Evolutionary conservation across 2,888 invertebrate genomes (phyloP).

Genomic region (Platerodrilus igneus): DNA sequence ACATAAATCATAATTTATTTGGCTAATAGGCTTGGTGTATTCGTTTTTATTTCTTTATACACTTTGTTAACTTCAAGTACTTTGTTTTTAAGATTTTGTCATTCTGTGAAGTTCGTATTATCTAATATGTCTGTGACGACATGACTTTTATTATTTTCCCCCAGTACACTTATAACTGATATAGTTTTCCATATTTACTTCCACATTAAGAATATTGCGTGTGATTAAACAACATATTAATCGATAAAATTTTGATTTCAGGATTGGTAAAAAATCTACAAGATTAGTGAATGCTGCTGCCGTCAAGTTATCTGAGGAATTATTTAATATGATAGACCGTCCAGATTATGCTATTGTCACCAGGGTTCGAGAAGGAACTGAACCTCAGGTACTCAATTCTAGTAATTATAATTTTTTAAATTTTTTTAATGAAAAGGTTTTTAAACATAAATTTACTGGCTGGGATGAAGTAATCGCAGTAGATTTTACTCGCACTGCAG

Average conservation of each 20-base stretch:
- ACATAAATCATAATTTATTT: too few relatives aligned
- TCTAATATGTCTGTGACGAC: too few relatives aligned
- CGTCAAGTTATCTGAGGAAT: conserved; percentile 92
- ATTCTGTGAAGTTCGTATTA: too few relatives aligned
- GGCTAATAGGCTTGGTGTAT: too few relatives aligned
- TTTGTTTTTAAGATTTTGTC: too few relatives aligned
- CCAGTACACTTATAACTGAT: too few relatives aligned
- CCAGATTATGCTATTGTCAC: conserved; percentile 85
- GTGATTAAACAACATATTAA: too few relatives aligned
- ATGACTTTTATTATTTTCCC: too few relatives aligned
- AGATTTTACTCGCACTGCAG: conserved; percentile 97
- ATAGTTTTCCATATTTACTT: too few relatives aligned
- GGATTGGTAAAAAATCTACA: conserved; percentile 97
- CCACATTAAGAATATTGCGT: too few relatives aligned
- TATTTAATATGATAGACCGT: conserved; percentile 90
- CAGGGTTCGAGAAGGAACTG: conserved; percentile 86
- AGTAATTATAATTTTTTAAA: conserved; percentile 2
- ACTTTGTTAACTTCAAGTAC: too few relatives aligned
- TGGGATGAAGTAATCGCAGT: conserved; percentile 99
- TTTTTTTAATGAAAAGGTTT: conserved; percentile 67
- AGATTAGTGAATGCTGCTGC: conserved; percentile 92
- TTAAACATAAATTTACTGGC: conserved; percentile 93
- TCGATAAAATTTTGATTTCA: conserved; percentile 41
- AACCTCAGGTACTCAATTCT: conserved; percentile 61
- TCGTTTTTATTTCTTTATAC: too few relatives aligned